A percentile compares a stretch with the other conserved stretches of the same genome.
phyloP scores from a whole-genome alignment of 2,888 invertebrate genomes.

The Danaus chrysippus region DNA sequence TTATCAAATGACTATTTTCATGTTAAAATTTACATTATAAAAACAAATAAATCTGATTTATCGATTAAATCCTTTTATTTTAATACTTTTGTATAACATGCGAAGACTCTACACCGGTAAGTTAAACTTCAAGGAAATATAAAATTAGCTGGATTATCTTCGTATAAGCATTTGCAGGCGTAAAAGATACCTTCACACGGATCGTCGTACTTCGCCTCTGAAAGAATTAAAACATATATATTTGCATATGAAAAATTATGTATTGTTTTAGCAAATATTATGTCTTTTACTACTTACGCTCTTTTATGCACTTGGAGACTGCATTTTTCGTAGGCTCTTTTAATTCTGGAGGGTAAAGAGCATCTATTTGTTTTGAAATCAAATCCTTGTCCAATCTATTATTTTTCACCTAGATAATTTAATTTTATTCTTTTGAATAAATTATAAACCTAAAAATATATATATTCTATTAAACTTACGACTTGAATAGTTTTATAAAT shows the following conservation, averaged over 20 bases:
- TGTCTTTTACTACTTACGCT: slow-evolving; percentile 52
- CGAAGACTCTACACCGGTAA: no score
- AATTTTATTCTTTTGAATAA: background rate
- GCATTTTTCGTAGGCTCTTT: slow-evolving; percentile 49
- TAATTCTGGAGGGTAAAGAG: slow-evolving; percentile 58
- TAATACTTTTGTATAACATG: no score
- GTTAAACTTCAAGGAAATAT: slow-evolving; percentile 49
- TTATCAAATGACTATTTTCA: no score
- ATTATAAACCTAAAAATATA: background rate
- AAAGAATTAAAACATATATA: slow-evolving; percentile 36
- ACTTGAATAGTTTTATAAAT: slow-evolving; percentile 61
- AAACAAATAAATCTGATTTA: no score
- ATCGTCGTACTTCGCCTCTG: slow-evolving; percentile 62
- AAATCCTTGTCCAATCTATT: slow-evolving; percentile 52
- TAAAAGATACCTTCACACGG: slow-evolving; percentile 59
- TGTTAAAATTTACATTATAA: no score
- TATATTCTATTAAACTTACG: slow-evolving; percentile 42
- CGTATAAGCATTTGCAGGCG: slow-evolving; percentile 61
- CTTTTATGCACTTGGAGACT: slow-evolving; percentile 45
- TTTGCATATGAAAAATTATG: background rate
- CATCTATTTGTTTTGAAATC: slow-evolving; percentile 61
- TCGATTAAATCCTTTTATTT: no score
- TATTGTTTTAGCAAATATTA: no score
- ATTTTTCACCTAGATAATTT: slow-evolving; percentile 51
- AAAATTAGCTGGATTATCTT: slow-evolving; percentile 57